Evolutionary conservation across 2,888 invertebrate species (phyloP).

Genomic region (Thereva unica): DNA sequence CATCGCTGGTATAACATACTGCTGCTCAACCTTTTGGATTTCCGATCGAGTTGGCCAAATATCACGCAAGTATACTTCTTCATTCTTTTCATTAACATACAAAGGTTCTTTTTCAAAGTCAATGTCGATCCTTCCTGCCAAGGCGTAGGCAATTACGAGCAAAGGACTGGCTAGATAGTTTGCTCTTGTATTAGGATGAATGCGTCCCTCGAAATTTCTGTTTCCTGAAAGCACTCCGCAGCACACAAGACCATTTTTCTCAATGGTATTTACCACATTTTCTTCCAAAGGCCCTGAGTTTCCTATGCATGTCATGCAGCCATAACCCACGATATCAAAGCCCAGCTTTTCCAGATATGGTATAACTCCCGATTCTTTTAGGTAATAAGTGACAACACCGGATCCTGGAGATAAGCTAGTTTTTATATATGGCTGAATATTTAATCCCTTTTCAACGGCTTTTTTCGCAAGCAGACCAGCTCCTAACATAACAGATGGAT

Average conservation of each 20-base stretch:
- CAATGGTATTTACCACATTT: constrained; percentile 87
- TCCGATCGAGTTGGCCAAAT: constrained; percentile 94
- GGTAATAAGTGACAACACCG: constrained; percentile 85
- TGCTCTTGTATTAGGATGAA: constrained; percentile 94
- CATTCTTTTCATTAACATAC: constrained; percentile 71
- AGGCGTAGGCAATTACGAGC: constrained; percentile 95
- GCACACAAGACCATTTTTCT: constrained; percentile 92
- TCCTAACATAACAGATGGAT: constrained; percentile 97
- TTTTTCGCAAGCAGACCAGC: constrained; percentile 93
- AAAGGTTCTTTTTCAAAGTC: constrained; percentile 89
- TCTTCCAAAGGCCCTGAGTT: constrained; percentile 96
- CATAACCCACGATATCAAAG: constrained; percentile 96
- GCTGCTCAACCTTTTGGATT: constrained; percentile 86
- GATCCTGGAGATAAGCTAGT: constrained; percentile 96
- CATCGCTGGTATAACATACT: constrained; percentile 93
- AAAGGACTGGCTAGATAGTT: constrained; percentile 98
- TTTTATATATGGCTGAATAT: constrained; percentile 91
- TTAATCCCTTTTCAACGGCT: constrained; percentile 87
- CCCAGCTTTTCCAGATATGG: constrained; percentile 85
- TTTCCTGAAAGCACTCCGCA: constrained; percentile 97
- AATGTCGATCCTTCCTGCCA: constrained; percentile 92
- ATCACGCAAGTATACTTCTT: constrained; percentile 81
- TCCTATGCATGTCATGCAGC: constrained; percentile 99
- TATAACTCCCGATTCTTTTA: constrained; percentile 85
- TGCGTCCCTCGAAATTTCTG: constrained; percentile 96